Evolutionary conservation across 2,113 vertebrate genomes (phyloP).

Genomic region (Dolichotis patagonum): DNA sequence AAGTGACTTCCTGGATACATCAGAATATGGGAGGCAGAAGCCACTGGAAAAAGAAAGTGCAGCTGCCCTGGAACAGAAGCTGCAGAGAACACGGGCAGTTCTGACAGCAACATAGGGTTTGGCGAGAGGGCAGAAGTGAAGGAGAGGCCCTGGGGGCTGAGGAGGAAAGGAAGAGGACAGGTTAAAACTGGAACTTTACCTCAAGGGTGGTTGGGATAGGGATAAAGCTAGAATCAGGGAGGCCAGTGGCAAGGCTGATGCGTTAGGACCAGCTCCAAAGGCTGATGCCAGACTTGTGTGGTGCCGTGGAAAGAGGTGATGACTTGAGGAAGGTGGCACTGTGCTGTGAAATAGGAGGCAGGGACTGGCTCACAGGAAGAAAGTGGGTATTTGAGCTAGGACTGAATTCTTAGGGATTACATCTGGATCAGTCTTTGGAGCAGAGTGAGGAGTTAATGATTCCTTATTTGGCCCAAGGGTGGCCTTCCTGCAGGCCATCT

Average conservation of each 20-base stretch:
- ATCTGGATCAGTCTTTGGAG: no score
- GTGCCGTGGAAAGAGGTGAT: rapidly evolving
- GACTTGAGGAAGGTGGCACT: not conserved
- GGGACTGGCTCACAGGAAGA: not conserved
- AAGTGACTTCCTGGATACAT: not conserved
- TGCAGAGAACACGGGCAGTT: not conserved
- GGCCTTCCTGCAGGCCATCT: not conserved
- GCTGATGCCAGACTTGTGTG: not conserved
- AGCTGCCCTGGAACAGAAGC: not conserved
- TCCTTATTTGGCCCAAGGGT: not conserved
- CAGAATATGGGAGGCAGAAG: not conserved
- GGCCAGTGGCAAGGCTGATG: not conserved
- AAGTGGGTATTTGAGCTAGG: not conserved
- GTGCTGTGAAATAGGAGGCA: not conserved
- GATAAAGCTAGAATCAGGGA: not conserved
- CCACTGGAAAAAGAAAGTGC: not conserved
- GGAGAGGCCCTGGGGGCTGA: not conserved
- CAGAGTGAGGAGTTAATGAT: not conserved
- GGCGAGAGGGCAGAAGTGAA: not conserved
- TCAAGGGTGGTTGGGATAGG: not conserved
- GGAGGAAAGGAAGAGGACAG: not conserved
- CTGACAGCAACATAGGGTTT: not conserved
- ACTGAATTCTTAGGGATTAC: not conserved
- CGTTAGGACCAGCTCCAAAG: not conserved
- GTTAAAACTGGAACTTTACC: not conserved